Percentiles rank a stretch among this genome's conserved stretches.
Evolutionary conservation across 2,888 invertebrate species (phyloP).

Genomic region (Drosophila anomalata): DNA sequence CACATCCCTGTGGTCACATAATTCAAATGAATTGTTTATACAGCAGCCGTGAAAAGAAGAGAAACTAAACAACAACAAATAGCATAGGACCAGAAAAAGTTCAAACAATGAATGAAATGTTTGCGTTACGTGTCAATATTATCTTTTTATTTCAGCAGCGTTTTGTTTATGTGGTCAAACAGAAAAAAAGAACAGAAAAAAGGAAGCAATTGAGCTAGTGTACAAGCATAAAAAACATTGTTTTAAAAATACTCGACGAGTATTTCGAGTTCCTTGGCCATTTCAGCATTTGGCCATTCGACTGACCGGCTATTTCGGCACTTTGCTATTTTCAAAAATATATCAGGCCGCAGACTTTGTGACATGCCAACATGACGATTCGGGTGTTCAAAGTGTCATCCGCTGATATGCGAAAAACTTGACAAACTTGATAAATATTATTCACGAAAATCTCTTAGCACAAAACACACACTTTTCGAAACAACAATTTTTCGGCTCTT

Average conservation of each 20-base stretch:
- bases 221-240: conserved; percentile 64
- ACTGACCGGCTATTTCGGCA: conserved; percentile 33
- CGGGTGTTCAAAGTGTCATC: conserved; percentile 74
- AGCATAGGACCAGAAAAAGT: conserved; percentile 20
- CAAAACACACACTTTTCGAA: neutral
- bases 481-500: neutral
- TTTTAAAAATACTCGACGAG: conserved; percentile 59
- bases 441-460: conserved; percentile 45
- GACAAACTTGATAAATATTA: no score
- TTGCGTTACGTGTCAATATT: conserved; percentile 73
- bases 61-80: conserved; percentile 20
- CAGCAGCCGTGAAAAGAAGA: conserved; percentile 15
- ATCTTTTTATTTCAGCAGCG: conserved; percentile 44
- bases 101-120: conserved; percentile 76
- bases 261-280: conserved; percentile 38
- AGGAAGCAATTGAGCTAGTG: conserved; percentile 47
- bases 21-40: conserved; percentile 41
- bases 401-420: conserved; percentile 70
- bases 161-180: conserved; percentile 62
- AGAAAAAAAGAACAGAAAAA: conserved; percentile 28
- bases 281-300: conserved; percentile 8
- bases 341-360: conserved; percentile 39
- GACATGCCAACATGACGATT: conserved; percentile 73
- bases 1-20: conserved; percentile 28
- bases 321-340: conserved; percentile 48